These are phyloP conservation scores for Odontocerum albicorne DNA, from an alignment of 2,888 invertebrate genomes.

Conservation along the genomic window DNA sequence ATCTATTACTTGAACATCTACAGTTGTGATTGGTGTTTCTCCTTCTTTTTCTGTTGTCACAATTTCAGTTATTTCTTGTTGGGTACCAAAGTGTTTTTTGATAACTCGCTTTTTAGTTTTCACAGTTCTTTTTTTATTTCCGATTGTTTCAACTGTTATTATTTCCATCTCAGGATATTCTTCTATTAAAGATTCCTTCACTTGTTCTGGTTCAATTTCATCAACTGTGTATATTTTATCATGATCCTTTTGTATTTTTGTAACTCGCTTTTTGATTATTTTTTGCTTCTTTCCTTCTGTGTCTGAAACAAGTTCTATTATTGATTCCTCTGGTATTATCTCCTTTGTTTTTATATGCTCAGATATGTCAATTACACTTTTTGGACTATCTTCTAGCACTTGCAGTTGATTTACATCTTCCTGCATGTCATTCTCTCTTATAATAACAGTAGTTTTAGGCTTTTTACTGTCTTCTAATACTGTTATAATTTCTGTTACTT, in stretches of 20 bases:
- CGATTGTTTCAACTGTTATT: slow-evolving; percentile 40
- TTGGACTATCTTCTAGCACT: too few species aligned
- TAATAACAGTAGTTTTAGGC: slow-evolving; percentile 44
- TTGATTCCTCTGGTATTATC: too few species aligned
- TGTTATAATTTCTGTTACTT: slow-evolving; percentile 51
- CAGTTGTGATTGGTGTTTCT: slow-evolving; percentile 41
- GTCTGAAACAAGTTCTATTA: too few species aligned
- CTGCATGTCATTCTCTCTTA: too few species aligned
- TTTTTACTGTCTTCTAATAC: slow-evolving; percentile 46
- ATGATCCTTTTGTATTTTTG: slow-evolving; percentile 23
- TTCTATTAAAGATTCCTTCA: too few species aligned
- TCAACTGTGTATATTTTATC: slow-evolving; percentile 23
- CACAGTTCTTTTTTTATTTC: slow-evolving; percentile 32
- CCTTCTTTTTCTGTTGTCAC: slow-evolving; percentile 44
- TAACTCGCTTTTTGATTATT: slow-evolving; percentile 26
- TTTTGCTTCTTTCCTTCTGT: slow-evolving; percentile 7
- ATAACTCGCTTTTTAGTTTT: slow-evolving; percentile 47
- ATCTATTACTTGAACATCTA: slow-evolving; percentile 37
- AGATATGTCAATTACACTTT: too few species aligned
- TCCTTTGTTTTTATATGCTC: too few species aligned
- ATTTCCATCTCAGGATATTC: slow-evolving; percentile 43
- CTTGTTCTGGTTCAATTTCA: slow-evolving; percentile 40
- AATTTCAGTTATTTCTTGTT: slow-evolving; percentile 45
- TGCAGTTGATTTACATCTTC: too few species aligned
- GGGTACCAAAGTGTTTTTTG: slow-evolving; percentile 44